Conservation (phyloP, 2,888 invertebrate genomes). For the Cephus pulcher region DNA sequence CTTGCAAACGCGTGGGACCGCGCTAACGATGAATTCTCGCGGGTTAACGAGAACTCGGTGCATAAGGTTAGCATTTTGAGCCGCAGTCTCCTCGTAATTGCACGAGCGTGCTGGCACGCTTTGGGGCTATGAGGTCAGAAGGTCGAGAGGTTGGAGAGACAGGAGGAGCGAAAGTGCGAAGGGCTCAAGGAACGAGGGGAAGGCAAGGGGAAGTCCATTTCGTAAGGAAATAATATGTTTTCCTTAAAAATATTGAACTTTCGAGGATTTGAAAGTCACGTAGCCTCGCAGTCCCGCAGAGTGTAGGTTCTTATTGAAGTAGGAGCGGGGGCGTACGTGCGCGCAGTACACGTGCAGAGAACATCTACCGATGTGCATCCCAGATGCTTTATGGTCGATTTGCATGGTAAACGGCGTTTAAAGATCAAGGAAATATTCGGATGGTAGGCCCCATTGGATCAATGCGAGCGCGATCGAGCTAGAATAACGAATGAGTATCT, state of each 20-base stretch:
- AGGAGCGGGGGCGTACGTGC: neutral
- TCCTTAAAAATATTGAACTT: neutral
- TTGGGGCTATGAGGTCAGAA: neutral
- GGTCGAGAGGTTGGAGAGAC: neutral
- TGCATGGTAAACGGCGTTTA: constrained; percentile 49
- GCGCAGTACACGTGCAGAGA: neutral
- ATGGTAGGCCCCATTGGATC: neutral
- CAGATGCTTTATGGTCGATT: constrained; percentile 47
- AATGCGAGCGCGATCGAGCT: constrained; percentile 43
- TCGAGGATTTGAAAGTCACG: neutral
- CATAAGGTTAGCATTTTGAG: neutral
- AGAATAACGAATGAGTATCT: constrained; percentile 59
- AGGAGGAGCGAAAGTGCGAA: neutral
- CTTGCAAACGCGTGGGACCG: constrained; percentile 5
- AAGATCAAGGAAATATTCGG: constrained; percentile 49
- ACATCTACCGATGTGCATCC: neutral
- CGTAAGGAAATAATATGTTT: neutral
- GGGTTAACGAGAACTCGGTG: constrained; percentile 2
- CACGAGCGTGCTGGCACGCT: neutral
- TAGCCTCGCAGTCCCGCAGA: neutral
- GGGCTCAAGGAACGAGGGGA: too few relatives aligned
- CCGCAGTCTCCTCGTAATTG: neutral
- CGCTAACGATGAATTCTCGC: constrained; percentile 3
- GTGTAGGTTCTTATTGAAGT: neutral
- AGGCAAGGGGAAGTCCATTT: neutral